phyloP scores from a whole-genome alignment of 2,888 invertebrate genomes.

The Gisinianus flammeolus region DNA sequence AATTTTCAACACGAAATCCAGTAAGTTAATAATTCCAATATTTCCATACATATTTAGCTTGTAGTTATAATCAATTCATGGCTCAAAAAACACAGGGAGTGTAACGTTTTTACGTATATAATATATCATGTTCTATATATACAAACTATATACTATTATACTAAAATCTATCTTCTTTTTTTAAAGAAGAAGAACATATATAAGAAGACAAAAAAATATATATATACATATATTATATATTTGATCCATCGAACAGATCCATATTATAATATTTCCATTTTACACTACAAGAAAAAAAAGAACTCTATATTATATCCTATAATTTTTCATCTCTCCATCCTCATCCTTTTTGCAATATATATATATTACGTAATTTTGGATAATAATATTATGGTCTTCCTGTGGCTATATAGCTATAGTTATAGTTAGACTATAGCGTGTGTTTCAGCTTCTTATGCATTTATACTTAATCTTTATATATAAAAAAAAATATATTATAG shows the following conservation, averaged over 20 bases:
- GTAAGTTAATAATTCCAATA: slow-evolving; percentile 4
- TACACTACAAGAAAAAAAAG: background rate
- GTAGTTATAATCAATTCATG: slow-evolving; percentile 8
- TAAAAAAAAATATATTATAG: background rate
- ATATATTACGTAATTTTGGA: slow-evolving; percentile 26
- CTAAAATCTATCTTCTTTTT: too few relatives aligned
- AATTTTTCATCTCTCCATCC: background rate
- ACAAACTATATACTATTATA: too few relatives aligned
- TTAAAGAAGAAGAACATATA: too few relatives aligned
- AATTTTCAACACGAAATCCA: background rate
- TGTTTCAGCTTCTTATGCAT: slow-evolving; percentile 21
- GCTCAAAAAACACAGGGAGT: slow-evolving; percentile 2
- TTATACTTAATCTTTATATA: background rate
- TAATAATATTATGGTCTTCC: slow-evolving; percentile 40
- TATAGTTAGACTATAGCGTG: slow-evolving; percentile 17
- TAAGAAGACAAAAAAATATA: too few relatives aligned
- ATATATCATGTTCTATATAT: background rate
- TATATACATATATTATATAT: background rate
- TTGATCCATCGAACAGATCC: background rate
- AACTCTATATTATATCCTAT: background rate
- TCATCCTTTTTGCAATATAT: background rate
- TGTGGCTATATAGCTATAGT: slow-evolving; percentile 34
- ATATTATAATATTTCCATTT: slow-evolving; percentile 1
- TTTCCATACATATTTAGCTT: slow-evolving; percentile 4
- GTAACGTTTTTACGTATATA: background rate